phyloP scores from a whole-genome alignment of 1,140 invertebrate species.

The Plectrocnemia conspersa region DNA sequence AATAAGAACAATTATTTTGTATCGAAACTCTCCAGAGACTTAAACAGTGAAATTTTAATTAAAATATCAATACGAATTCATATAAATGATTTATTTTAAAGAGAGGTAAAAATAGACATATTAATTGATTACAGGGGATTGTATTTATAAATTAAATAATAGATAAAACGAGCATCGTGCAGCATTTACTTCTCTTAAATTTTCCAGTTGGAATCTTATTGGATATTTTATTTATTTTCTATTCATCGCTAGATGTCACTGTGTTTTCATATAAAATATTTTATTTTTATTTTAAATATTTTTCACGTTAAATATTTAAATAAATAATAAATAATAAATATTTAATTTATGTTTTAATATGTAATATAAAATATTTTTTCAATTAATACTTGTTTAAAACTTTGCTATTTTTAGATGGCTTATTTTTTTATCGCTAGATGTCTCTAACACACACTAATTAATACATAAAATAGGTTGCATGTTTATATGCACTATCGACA shows the following conservation, averaged over 20 bases:
- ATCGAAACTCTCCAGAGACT: too few species aligned
- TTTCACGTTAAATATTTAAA: background rate
- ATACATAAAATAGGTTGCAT: too few species aligned
- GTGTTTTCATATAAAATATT: too few species aligned
- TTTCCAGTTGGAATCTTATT: background rate
- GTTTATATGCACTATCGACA: too few species aligned
- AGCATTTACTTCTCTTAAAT: constrained; percentile 5
- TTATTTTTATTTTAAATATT: too few species aligned
- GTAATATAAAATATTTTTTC: background rate
- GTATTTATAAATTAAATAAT: too few species aligned
- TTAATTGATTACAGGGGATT: background rate
- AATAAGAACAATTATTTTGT: too few species aligned
- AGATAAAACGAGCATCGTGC: constrained; percentile 11
- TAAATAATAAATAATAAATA: background rate
- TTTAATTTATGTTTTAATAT: background rate
- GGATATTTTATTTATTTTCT: background rate
- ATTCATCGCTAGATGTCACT: constrained; percentile 10
- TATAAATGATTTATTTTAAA: background rate
- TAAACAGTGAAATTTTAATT: constrained; percentile 1
- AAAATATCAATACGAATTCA: background rate
- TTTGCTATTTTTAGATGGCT: too few species aligned
- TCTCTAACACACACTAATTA: too few species aligned
- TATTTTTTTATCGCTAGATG: too few species aligned
- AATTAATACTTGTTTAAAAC: background rate
- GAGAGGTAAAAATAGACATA: background rate